Percentiles rank a stretch among this genome's conserved stretches.
Conservation (phyloP, 1,140 invertebrate genomes). For the Sycophaga agraensis region DNA sequence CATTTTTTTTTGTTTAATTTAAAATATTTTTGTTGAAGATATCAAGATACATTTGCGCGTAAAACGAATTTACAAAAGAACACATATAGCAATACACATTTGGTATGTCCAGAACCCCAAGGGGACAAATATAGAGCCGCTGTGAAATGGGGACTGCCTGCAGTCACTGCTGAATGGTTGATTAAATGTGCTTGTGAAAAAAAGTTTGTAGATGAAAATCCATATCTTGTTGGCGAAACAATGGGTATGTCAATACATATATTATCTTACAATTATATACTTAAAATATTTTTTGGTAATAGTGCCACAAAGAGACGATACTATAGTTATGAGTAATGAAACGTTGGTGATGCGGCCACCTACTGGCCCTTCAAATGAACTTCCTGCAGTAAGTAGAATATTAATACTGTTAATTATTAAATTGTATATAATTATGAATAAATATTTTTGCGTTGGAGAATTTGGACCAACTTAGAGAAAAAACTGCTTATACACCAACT, state of each 20-base stretch:
- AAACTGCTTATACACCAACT: conserved; percentile 35
- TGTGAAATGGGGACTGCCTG: conserved; percentile 79
- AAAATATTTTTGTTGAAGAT: conserved; percentile 37
- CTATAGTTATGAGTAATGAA: neutral
- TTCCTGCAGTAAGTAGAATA: neutral
- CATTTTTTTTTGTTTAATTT: neutral
- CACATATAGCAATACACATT: conserved; percentile 64
- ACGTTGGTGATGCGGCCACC: conserved; percentile 3
- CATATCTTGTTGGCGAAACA: conserved; percentile 66
- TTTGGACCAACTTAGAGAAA: neutral
- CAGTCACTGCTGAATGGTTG: conserved; percentile 77
- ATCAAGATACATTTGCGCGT: conserved; percentile 66
- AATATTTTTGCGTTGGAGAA: neutral
- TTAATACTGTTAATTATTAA: too few species aligned
- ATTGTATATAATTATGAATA: too few species aligned
- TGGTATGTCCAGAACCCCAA: conserved; percentile 70
- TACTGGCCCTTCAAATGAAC: neutral
- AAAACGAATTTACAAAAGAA: conserved; percentile 56
- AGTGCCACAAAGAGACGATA: conserved; percentile 24
- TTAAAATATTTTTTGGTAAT: conserved; percentile 10
- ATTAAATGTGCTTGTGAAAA: conserved; percentile 66
- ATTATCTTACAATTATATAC: neutral
- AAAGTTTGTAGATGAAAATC: conserved; percentile 59
- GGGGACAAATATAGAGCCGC: conserved; percentile 84
- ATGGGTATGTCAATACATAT: conserved; percentile 37